Percentiles rank a stretch among this genome's conserved stretches.
Evolutionary conservation across 2,888 invertebrate genomes (phyloP).

Genomic region (Junonia oenone): DNA sequence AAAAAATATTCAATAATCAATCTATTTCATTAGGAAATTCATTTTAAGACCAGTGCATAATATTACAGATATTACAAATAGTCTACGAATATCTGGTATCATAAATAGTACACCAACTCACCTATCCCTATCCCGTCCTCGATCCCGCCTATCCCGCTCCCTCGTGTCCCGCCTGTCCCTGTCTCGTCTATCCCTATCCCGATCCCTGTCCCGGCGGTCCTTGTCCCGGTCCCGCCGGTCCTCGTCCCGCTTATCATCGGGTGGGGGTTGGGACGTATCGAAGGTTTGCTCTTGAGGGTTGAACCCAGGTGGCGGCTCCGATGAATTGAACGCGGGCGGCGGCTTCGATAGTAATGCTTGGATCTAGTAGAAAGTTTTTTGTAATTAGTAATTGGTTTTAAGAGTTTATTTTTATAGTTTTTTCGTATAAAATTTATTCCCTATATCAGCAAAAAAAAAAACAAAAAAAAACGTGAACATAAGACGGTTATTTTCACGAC

Average conservation of each 20-base stretch:
- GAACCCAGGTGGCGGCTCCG: constrained; percentile 65
- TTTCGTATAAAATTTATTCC: no score
- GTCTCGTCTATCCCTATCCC: constrained; percentile 50
- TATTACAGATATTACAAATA: no score
- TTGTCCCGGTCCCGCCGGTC: constrained; percentile 48
- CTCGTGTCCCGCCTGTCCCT: constrained; percentile 32
- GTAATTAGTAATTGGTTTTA: background rate
- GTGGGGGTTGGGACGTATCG: constrained; percentile 46
- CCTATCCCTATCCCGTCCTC: constrained; percentile 32
- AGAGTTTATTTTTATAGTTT: no score
- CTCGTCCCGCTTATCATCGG: constrained; percentile 45
- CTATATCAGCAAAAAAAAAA: no score
- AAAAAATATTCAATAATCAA: no score
- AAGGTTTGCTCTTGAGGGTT: constrained; percentile 46
- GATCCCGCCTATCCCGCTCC: constrained; percentile 26
- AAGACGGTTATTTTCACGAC: no score
- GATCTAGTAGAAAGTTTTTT: constrained; percentile 13
- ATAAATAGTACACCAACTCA: no score
- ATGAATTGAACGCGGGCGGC: constrained; percentile 67
- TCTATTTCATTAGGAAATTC: no score
- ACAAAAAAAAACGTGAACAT: no score
- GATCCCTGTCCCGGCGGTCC: constrained; percentile 46
- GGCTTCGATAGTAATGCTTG: constrained; percentile 76
- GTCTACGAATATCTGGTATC: no score
- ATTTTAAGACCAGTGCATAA: no score